A percentile compares a stretch with the other conserved stretches of the same genome.
These are phyloP conservation scores for Lordiphosa fenestrarum DNA, from an alignment of 2,888 invertebrate species.

Conservation along the genomic window DNA sequence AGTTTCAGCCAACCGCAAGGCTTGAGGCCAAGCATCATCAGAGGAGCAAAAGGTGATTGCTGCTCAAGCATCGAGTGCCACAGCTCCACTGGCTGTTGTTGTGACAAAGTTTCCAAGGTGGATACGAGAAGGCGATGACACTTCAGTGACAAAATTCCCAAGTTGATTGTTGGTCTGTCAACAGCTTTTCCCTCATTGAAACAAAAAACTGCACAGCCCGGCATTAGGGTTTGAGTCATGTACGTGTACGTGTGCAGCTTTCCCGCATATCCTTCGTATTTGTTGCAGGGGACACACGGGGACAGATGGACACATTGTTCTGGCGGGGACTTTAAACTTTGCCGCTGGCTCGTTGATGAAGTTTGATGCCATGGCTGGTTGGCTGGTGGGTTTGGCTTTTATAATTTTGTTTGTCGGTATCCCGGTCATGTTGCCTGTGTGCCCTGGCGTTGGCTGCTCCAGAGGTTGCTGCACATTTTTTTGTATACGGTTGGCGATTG, in stretches of 20 bases:
- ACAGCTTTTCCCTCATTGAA: slow-evolving; percentile 61
- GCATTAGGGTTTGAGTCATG: slow-evolving; percentile 46
- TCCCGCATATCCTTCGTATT: slow-evolving; percentile 12
- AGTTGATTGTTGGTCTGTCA: slow-evolving; percentile 76
- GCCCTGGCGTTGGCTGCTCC: slow-evolving; percentile 21
- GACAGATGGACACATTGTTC: slow-evolving; percentile 38
- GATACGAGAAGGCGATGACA: slow-evolving; percentile 53
- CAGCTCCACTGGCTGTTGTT: slow-evolving; percentile 35
- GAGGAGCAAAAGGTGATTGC: slow-evolving; percentile 59
- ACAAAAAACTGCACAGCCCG: slow-evolving; percentile 54
- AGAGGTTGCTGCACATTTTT: slow-evolving; percentile 14
- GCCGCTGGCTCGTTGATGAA: slow-evolving; percentile 68
- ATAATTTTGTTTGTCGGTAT: slow-evolving; percentile 32
- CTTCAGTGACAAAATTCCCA: slow-evolving; percentile 73
- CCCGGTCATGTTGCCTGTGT: slow-evolving; percentile 34
- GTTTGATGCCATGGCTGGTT: slow-evolving; percentile 60
- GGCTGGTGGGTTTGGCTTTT: slow-evolving; percentile 39
- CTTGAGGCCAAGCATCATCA: slow-evolving; percentile 49
- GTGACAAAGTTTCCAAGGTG: slow-evolving; percentile 60
- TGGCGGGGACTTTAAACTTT: slow-evolving; percentile 56
- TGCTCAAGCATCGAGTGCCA: slow-evolving; percentile 62
- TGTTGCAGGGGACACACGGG: slow-evolving; percentile 1
- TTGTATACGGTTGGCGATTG: slow-evolving; percentile 15
- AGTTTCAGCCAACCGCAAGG: slow-evolving; percentile 43
- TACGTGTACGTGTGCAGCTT: slow-evolving; percentile 21